Evolutionary conservation across 2,113 vertebrate species (phyloP).

Genomic region (Pithys albifrons): DNA sequence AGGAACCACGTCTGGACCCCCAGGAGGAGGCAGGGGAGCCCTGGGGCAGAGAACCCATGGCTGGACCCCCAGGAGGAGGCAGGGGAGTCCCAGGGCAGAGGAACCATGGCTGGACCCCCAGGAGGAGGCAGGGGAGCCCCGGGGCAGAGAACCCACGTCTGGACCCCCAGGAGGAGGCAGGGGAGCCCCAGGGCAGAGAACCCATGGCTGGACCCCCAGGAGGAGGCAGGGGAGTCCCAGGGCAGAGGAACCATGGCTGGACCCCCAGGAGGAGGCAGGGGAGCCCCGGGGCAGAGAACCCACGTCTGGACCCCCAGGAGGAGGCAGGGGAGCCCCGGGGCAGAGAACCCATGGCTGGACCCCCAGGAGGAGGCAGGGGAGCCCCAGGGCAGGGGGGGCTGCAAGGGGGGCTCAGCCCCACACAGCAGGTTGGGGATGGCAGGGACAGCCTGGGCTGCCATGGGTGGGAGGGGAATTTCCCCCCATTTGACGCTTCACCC

Average conservation of each 20-base stretch:
- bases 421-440: accelerated
- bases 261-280: neutral
- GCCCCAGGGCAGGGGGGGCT: no score
- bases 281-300: no score
- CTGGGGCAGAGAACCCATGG: no score
- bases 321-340: neutral
- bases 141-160: neutral
- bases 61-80: neutral
- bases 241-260: neutral
- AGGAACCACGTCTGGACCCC: neutral
- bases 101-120: neutral
- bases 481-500: accelerated
- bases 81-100: neutral
- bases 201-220: neutral
- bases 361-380: neutral
- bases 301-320: neutral
- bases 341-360: neutral
- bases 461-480: slow-evolving; percentile 39
- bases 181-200: neutral
- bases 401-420: no score
- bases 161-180: neutral
- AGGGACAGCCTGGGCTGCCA: neutral
- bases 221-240: neutral
- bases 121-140: neutral
- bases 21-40: neutral